A percentile compares a stretch with the other conserved stretches of the same genome.
Conservation (phyloP, 2,888 invertebrate genomes). For the Acanthacorydalis orientalis region DNA sequence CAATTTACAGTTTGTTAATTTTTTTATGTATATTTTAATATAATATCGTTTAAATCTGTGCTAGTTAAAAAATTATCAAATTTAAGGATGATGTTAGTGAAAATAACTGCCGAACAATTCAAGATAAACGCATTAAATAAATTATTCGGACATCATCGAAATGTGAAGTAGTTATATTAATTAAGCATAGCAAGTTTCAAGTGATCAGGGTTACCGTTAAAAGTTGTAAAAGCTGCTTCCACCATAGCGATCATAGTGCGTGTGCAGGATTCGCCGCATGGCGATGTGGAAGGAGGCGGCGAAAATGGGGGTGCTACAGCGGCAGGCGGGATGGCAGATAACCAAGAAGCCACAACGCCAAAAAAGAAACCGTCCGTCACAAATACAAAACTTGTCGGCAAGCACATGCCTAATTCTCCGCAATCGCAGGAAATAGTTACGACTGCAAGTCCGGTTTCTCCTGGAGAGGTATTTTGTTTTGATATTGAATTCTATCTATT, state of each 20-base stretch:
- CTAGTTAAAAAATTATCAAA: too few relatives aligned
- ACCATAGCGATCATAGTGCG: conserved; percentile 48
- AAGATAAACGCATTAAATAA: too few relatives aligned
- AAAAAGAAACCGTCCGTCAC: conserved; percentile 1
- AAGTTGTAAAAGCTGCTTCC: conserved; percentile 4
- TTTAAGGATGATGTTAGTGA: too few relatives aligned
- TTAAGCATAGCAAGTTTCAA: conserved; percentile 11
- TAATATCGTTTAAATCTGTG: too few relatives aligned
- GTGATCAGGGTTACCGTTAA: conserved; percentile 11
- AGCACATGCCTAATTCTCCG: neutral
- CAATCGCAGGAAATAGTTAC: neutral
- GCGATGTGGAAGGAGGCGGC: conserved; percentile 38
- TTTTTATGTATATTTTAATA: too few relatives aligned
- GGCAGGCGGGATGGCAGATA: neutral
- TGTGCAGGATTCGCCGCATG: conserved; percentile 43
- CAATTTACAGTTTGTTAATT: too few relatives aligned
- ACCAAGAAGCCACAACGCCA: neutral
- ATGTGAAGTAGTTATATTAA: conserved; percentile 9
- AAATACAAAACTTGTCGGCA: neutral
- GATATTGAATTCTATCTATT: neutral
- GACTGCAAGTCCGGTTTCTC: neutral
- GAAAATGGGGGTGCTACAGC: conserved; percentile 1
- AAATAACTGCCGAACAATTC: too few relatives aligned
- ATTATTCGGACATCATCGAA: too few relatives aligned
- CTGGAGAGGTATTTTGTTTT: neutral